Evolutionary conservation across 2,113 vertebrate genomes (phyloP), one percentile per base, ranked within the genome.

Genomic region (Tachysurus fulvidraco): DNA sequence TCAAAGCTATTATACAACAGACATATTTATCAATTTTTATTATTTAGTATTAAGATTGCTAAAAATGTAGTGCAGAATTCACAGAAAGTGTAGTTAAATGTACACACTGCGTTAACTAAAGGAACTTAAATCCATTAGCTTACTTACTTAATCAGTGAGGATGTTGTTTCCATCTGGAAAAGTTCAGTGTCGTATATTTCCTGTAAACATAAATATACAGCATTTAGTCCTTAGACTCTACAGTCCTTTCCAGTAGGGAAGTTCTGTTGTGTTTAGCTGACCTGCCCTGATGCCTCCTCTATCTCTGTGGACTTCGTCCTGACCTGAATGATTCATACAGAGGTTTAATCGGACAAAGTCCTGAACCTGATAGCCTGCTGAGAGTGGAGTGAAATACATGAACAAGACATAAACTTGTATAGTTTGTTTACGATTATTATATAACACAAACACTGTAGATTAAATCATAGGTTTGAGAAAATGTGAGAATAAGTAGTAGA

Each of bases 131-230:
- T 13, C 16, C 25, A 77, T 77, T 54, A 79, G 10, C 12, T 17
- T 73, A 92, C 94, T 93, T 89, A 96, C 95, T 94, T 96, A 54
- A 96, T 79, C 69, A 95, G 89, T 46, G 92, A 93, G 13, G 95
- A 93, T 2, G 95, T 94, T 9, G 91, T 89, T 3, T 95, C 95
- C 95, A 96, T 96, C 62, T 44, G 91, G 69, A 44, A 81, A 50
- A 30, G n/a, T 54, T 85, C 57, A 79, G 41, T 25, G 5, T 19
- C 12, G 12, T 89, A 52, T 19, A 85, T 30, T 71, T 3, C 17
- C 54, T 65, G 28, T 81, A 50, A n/a, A 19, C 5, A 55, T 36
- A 25, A 59, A 25, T 17, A 71, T 13, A 30, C 28, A 17, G 17
- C 1, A 5, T 55, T 36, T 44, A 23, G 28, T 76, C 69, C 64